Evolutionary conservation across 2,113 vertebrate genomes (phyloP).

Genomic region (Sula dactylatra): DNA sequence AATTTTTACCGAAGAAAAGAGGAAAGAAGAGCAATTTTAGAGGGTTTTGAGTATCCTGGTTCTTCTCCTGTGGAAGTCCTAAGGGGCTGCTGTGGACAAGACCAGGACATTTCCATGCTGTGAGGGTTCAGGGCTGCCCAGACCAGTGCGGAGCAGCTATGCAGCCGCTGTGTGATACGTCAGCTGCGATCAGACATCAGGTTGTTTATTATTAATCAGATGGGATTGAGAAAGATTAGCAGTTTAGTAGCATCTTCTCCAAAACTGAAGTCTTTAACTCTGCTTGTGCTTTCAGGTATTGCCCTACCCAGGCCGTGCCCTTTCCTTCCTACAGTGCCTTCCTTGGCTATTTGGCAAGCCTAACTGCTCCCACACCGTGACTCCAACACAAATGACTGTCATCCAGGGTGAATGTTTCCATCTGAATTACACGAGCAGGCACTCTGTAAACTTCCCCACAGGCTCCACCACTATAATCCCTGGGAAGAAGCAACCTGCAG

Average conservation of each 20-base stretch:
- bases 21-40: background rate
- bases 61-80: background rate
- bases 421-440: constrained; percentile 33
- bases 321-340: background rate
- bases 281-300: constrained; percentile 1
- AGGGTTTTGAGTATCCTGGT: background rate
- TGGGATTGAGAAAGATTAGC: background rate
- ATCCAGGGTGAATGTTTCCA: constrained; percentile 30
- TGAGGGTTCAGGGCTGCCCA: background rate
- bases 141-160: background rate
- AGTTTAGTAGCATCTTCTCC: background rate
- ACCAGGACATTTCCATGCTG: background rate
- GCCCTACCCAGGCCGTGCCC: background rate
- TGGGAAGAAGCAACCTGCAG: constrained; percentile 39
- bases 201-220: background rate
- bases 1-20: background rate
- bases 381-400: constrained; percentile 46
- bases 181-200: background rate
- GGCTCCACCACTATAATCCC: constrained; percentile 45
- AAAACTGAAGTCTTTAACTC: background rate
- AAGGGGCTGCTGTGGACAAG: background rate
- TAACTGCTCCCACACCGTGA: constrained; percentile 38
- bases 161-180: background rate
- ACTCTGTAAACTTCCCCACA: constrained; percentile 44
- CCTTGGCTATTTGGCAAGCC: constrained; percentile 48